Evolutionary conservation across 2,113 vertebrate species (phyloP), one percentile per base, ranked within the genome.

Genomic region (Leptocoma aspasia): DNA sequence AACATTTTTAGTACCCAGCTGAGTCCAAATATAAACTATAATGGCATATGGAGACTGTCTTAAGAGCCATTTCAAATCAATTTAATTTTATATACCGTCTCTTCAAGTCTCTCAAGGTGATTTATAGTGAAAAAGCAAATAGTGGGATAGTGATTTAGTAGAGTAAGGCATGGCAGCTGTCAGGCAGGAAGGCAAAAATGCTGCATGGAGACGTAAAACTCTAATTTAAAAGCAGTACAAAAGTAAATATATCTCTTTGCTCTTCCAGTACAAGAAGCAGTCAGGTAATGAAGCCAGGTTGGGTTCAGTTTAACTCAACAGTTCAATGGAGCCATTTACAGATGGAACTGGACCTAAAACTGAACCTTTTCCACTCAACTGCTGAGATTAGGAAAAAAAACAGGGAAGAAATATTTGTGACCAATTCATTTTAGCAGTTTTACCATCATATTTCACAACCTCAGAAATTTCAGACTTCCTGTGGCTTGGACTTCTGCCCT

Each of bases 51-150:
- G 90, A 94, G 86, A 91, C 94, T 60, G 77, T 80, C 95, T 95
- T 94, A 95, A 95, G 65, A 95, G 95, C 92, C 86, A 91, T 96
- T 97, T 95, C 89, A 95, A 97, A 97, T 96, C 95, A 92, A 97
- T 97, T 95, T 95, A 44, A 13, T 95, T 95, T 96, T 96, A 93
- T 89, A 87, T 64, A 86, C 85, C 2, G 0, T 95, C 81, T 96
- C 84, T 91, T 44, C 27, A 86, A 90, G 84, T 87, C 91, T 94
- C 95, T 95, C 92, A 95, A 96, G 96, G 89, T 94, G 95, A 89
- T 96, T 95, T 96, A 89, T 63, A 87, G 86, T 61, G 73, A 90
- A 83, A 90, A 91, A 94, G 82, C 95, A 96, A 96, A 96, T 72
- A 92, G 90, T 83, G 88, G 93, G 73, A 82, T 94, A 41, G 89